These are phyloP conservation scores for Gonocerus acuteangulatus DNA, from an alignment of 2,888 invertebrate species.

Conservation along the genomic window DNA sequence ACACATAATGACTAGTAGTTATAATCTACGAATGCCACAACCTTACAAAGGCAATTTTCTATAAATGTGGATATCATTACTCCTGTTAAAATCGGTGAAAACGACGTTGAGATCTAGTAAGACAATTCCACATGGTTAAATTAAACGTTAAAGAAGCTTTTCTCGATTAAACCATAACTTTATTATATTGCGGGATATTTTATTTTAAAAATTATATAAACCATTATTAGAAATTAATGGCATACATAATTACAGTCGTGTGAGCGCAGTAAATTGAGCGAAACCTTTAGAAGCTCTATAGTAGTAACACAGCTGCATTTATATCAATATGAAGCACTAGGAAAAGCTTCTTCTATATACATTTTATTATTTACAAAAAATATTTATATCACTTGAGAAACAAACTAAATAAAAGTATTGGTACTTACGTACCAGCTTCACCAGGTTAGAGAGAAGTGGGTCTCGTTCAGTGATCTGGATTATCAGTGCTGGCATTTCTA, in stretches of 20 bases:
- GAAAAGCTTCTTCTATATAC: slow-evolving; percentile 21
- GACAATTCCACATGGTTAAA: no score
- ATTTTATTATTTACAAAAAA: background rate
- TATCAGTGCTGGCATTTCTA: no score
- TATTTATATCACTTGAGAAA: no score
- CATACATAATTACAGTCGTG: background rate
- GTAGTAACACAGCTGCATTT: slow-evolving; percentile 21
- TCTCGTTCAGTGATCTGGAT: no score
- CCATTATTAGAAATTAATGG: background rate
- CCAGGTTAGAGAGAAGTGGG: no score
- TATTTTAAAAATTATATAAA: no score
- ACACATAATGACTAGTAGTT: slow-evolving; percentile 22
- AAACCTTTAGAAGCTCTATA: slow-evolving; percentile 20
- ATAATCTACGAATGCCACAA: slow-evolving; percentile 14
- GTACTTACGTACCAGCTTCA: no score
- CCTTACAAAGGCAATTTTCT: slow-evolving; percentile 16
- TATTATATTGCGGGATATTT: no score
- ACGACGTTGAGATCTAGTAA: background rate
- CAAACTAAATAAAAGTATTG: no score
- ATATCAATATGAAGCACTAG: slow-evolving; percentile 15
- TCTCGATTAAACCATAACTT: no score
- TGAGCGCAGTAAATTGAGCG: slow-evolving; percentile 20
- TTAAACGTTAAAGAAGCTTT: no score
- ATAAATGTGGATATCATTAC: background rate
- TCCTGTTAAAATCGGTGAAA: background rate